phyloP scores from a whole-genome alignment of 2,113 vertebrate species.

The Hepsetus odoe region DNA sequence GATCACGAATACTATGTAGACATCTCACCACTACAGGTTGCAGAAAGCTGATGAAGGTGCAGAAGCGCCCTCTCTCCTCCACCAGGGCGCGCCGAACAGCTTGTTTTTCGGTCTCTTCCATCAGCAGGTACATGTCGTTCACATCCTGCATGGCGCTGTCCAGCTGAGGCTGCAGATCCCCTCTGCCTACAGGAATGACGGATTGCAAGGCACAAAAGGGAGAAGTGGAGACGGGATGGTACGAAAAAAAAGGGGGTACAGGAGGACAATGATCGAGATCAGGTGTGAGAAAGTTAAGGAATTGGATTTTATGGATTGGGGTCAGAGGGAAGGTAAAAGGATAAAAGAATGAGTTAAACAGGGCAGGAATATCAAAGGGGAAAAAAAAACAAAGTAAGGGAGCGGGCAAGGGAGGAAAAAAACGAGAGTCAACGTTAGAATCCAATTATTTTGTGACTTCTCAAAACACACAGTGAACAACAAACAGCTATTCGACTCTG shows the following conservation, averaged over 20 bases:
- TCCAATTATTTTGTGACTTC: conserved; percentile 27
- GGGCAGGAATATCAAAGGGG: background rate
- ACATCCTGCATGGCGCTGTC: conserved; percentile 96
- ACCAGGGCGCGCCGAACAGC: conserved; percentile 92
- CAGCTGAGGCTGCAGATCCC: conserved; percentile 95
- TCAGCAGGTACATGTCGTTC: conserved; percentile 94
- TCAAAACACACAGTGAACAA: conserved; percentile 25
- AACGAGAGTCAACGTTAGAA: conserved; percentile 40
- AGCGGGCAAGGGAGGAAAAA: conserved; percentile 46
- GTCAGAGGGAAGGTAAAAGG: background rate
- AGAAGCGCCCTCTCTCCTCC: conserved; percentile 94
- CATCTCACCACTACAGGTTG: conserved; percentile 93
- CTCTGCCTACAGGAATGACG: conserved; percentile 80
- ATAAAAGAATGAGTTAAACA: background rate
- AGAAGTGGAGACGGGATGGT: background rate
- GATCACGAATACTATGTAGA: background rate
- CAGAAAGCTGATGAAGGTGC: conserved; percentile 92
- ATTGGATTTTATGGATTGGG: background rate
- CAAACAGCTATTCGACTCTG: conserved; percentile 13
- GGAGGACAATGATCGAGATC: background rate
- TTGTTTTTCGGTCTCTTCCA: conserved; percentile 98
- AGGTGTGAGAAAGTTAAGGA: background rate
- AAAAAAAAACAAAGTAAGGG: too few relatives aligned
- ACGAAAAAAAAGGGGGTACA: background rate
- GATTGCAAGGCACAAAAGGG: background rate